These are phyloP conservation scores for Caenorhabditis zanzibari DNA, from an alignment of 2,888 invertebrate species.

Conservation along the genomic window DNA sequence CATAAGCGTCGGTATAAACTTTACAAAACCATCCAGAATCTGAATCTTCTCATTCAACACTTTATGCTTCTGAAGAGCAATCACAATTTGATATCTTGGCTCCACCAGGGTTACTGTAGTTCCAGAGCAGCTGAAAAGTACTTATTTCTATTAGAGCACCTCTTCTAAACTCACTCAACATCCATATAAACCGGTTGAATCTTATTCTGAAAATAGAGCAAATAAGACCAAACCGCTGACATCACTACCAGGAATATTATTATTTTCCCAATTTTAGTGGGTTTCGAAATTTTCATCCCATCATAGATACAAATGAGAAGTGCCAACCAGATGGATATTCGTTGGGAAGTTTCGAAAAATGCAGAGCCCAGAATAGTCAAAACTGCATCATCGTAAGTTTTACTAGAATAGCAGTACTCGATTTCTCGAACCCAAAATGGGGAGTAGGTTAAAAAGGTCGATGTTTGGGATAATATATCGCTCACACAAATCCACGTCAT, in stretches of 20 bases:
- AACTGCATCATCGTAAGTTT: not conserved
- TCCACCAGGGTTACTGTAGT: not conserved
- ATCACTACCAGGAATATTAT: not conserved
- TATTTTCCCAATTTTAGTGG: not conserved
- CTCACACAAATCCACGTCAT: slow-evolving; percentile 10
- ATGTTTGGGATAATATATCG: slow-evolving; percentile 9
- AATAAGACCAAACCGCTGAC: slow-evolving; percentile 13
- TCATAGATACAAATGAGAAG: slow-evolving; percentile 2
- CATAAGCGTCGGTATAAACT: not conserved
- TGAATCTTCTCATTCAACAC: not conserved
- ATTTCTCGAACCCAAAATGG: not conserved
- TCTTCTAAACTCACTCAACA: not conserved
- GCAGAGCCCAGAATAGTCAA: not conserved
- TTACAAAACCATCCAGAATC: slow-evolving; percentile 3
- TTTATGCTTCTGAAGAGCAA: slow-evolving; percentile 4
- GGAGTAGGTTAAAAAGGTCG: not conserved
- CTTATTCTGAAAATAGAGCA: slow-evolving; percentile 7
- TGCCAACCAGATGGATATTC: slow-evolving; percentile 14
- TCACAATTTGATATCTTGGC: not conserved
- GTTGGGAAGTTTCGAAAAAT: slow-evolving; percentile 3
- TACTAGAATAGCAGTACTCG: not conserved
- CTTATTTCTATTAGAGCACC: not conserved
- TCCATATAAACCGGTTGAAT: not conserved
- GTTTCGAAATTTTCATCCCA: slow-evolving; percentile 8
- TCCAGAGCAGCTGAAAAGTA: slow-evolving; percentile 11